phyloP scores from a whole-genome alignment of 2,113 vertebrate genomes.

The Cololabis saira region DNA sequence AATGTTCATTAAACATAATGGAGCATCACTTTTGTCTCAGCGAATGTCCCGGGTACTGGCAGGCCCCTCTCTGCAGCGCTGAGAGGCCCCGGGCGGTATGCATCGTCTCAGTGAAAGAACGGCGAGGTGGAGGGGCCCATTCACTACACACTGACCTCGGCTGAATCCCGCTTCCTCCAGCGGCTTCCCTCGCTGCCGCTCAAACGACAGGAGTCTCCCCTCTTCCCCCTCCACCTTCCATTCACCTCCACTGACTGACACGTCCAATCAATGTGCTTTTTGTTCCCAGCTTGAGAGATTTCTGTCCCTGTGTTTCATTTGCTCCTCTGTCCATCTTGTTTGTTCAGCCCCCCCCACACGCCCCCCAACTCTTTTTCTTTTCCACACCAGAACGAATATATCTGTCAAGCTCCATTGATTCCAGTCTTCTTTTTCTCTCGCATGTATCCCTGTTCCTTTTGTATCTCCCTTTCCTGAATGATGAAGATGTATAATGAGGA shows the following conservation, averaged over 20 bases:
- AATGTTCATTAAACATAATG: background rate
- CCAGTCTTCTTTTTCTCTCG: background rate
- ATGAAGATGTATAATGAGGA: too few relatives aligned
- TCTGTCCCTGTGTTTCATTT: constrained; percentile 30
- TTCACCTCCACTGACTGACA: constrained; percentile 57
- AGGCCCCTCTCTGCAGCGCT: constrained; percentile 23
- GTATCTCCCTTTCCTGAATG: too few relatives aligned
- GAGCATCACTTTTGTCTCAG: background rate
- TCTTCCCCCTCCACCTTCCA: constrained; percentile 36
- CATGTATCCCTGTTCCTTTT: too few relatives aligned
- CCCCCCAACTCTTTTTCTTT: constrained; percentile 1
- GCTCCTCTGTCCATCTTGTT: constrained; percentile 32
- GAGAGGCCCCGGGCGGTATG: constrained; percentile 35
- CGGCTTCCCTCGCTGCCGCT: constrained; percentile 29
- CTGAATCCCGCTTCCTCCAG: constrained; percentile 74
- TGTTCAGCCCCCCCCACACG: background rate
- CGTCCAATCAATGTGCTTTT: constrained; percentile 65
- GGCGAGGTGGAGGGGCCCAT: constrained; percentile 62
- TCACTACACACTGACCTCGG: constrained; percentile 79
- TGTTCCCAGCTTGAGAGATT: constrained; percentile 48
- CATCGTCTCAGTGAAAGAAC: constrained; percentile 48
- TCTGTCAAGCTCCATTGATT: constrained; percentile 44
- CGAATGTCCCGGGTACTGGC: too few relatives aligned
- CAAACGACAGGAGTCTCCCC: constrained; percentile 22
- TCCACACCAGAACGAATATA: constrained; percentile 44